Base-by-base conservation (phyloP, 2,888 invertebrate species). In the Dascillus cervinus region DNA sequence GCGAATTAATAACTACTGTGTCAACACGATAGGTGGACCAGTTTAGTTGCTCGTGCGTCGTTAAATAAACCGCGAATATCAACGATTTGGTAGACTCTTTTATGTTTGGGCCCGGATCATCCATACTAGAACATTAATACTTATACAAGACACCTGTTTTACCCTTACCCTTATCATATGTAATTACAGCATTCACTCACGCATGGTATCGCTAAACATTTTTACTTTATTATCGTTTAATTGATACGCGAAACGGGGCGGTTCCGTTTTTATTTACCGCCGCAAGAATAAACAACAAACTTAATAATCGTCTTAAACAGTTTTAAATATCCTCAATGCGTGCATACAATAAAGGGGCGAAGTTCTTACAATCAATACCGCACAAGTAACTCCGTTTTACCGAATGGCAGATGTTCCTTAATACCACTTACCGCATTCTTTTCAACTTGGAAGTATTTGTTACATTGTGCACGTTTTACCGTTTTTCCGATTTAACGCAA, bases 1-100 rank as follows among this genome's bases (percentile, higher is more conserved):
- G 39, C 41, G 47, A 46, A 50, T 48, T 50, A 50, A 48, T 47
- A 48, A 48, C 47, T 46, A 37, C 41, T 40, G 44, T 49, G 47
- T 49, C 47, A 47, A 46, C 44, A 46, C 34, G 34, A 35, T 20
- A 36, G 23, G 34, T 17, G 17, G 17, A 4, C 28, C 20, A 11
- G 19, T 28, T n/a, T n/a, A n/a, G n/a, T n/a, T n/a, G n/a, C n/a
- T n/a, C n/a, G n/a, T n/a, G n/a, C n/a, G n/a, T n/a, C n/a, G n/a
- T n/a, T n/a, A n/a, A n/a, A n/a, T n/a, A n/a, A n/a, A n/a, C n/a
- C n/a, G n/a, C n/a, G n/a, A n/a, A n/a, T n/a, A n/a, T n/a, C n/a
- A n/a, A n/a, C n/a, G n/a, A n/a, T n/a, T n/a, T n/a, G n/a, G n/a
- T n/a, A n/a, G n/a, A n/a, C n/a, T n/a, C n/a, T n/a, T n/a, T n/a